A percentile compares a stretch with the other conserved stretches of the same genome.
Evolutionary conservation across 2,888 invertebrate species (phyloP).

Genomic region (Rotaria magnacalcarata): DNA sequence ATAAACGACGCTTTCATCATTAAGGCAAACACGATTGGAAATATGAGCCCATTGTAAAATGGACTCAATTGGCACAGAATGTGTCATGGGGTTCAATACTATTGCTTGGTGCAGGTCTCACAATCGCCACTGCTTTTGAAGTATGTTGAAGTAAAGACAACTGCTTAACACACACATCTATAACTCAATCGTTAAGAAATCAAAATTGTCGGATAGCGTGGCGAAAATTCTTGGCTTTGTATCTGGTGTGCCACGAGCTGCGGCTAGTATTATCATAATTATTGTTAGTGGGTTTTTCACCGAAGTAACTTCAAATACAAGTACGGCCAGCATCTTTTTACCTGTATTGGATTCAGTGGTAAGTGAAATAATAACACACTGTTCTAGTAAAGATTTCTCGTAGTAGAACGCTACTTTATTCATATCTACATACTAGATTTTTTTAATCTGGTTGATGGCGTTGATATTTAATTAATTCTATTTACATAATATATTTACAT

Average conservation of each 20-base stretch:
- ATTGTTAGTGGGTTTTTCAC: constrained; percentile 75
- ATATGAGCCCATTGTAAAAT: constrained; percentile 69
- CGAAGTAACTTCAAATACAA: constrained; percentile 75
- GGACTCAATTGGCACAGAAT: constrained; percentile 77
- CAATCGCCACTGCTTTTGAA: constrained; percentile 77
- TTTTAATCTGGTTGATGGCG: too few species aligned
- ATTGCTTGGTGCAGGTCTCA: constrained; percentile 68
- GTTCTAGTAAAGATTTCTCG: constrained; percentile 65
- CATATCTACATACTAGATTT: too few species aligned
- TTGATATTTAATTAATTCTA: too few species aligned
- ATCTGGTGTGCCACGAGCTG: constrained; percentile 64
- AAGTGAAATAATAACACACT: too few species aligned
- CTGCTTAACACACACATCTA: constrained; percentile 55
- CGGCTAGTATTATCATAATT: constrained; percentile 72
- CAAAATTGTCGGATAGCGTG: constrained; percentile 73
- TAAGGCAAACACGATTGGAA: constrained; percentile 4
- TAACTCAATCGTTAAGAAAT: constrained; percentile 61
- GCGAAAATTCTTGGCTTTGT: constrained; percentile 65
- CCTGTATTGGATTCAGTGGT: too few species aligned
- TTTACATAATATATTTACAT: too few species aligned
- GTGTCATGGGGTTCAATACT: constrained; percentile 84
- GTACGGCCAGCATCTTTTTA: too few species aligned
- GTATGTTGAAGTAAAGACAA: constrained; percentile 51
- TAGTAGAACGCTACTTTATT: constrained; percentile 65
- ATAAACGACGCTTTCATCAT: not conserved